Percentiles rank a stretch among this genome's conserved stretches.
phyloP scores from a whole-genome alignment of 2,797 vertebrate genomes.

The Acestrorhynchus altus region DNA sequence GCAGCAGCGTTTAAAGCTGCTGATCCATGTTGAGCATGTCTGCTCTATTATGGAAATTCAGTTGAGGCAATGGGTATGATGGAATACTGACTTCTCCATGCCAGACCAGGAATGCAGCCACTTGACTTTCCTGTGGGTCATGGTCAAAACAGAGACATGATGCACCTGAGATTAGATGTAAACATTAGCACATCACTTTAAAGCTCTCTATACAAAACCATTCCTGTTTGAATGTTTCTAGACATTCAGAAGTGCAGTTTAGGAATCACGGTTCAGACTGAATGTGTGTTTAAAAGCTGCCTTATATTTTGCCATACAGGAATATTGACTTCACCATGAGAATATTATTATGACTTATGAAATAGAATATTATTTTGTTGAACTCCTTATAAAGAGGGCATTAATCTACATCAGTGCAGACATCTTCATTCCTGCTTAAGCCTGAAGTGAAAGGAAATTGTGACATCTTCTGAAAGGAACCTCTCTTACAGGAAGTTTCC shows the following conservation, averaged over 20 bases:
- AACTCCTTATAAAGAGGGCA: slow-evolving; percentile 16
- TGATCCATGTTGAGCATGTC: slow-evolving; percentile 76
- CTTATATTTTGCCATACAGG: not conserved
- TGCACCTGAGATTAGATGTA: not conserved
- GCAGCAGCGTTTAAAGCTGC: slow-evolving; percentile 76
- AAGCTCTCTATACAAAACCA: too few species aligned
- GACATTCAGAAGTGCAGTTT: not conserved
- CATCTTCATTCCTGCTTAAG: slow-evolving; percentile 48
- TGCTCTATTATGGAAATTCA: slow-evolving; percentile 54
- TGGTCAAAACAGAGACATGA: not conserved
- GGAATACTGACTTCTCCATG: not conserved
- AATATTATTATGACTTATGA: not conserved
- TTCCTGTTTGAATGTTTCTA: too few species aligned
- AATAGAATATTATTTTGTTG: slow-evolving; percentile 8
- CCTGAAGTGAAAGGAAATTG: slow-evolving; percentile 67
- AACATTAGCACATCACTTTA: not conserved
- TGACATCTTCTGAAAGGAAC: slow-evolving; percentile 64
- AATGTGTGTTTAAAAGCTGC: not conserved
- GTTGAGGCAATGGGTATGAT: slow-evolving; percentile 2
- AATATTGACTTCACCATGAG: not conserved
- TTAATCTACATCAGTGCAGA: slow-evolving; percentile 21
- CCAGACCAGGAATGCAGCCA: not conserved
- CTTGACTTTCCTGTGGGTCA: not conserved
- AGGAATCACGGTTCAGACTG: not conserved
- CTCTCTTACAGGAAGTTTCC: slow-evolving; percentile 67